These are phyloP conservation scores for Caenorhabditis sinica DNA, from an alignment of 2,888 invertebrate genomes.

Conservation along the genomic window DNA sequence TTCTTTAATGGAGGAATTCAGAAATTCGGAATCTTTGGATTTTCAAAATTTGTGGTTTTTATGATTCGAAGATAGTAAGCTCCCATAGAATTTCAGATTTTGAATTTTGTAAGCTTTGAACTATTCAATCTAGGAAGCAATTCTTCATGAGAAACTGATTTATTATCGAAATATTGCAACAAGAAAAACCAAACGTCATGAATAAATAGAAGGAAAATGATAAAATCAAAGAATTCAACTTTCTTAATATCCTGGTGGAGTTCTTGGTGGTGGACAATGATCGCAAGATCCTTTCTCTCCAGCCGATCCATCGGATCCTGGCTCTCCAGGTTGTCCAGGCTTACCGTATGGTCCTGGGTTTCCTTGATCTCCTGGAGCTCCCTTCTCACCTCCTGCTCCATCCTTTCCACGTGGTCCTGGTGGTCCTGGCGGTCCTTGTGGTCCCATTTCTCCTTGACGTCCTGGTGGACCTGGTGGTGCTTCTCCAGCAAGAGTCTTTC, in stretches of 20 bases:
- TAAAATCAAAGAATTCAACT: constrained; percentile 2
- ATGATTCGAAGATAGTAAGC: no score
- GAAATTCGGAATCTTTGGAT: no score
- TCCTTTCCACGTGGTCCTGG: constrained; percentile 78
- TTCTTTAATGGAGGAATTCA: no score
- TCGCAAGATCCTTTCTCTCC: constrained; percentile 80
- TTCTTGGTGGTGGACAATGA: constrained; percentile 81
- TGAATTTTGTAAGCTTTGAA: background rate
- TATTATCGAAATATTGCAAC: constrained; percentile 39
- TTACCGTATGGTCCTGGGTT: constrained; percentile 81
- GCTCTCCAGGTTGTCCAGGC: constrained; percentile 77
- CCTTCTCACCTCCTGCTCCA: constrained; percentile 78
- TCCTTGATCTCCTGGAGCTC: constrained; percentile 81
- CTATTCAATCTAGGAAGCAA: no score
- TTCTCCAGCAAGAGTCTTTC: constrained; percentile 71
- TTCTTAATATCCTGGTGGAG: constrained; percentile 82
- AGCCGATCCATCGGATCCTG: constrained; percentile 73
- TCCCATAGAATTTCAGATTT: background rate
- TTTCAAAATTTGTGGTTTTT: no score
- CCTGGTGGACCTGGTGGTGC: constrained; percentile 78
- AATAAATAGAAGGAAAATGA: constrained; percentile 7
- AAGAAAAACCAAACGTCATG: constrained; percentile 25
- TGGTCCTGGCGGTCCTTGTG: constrained; percentile 77
- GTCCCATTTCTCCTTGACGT: constrained; percentile 80
- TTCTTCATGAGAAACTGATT: constrained; percentile 13